Conservation (phyloP, 2,888 invertebrate genomes). For the Lithophane leautieri region DNA sequence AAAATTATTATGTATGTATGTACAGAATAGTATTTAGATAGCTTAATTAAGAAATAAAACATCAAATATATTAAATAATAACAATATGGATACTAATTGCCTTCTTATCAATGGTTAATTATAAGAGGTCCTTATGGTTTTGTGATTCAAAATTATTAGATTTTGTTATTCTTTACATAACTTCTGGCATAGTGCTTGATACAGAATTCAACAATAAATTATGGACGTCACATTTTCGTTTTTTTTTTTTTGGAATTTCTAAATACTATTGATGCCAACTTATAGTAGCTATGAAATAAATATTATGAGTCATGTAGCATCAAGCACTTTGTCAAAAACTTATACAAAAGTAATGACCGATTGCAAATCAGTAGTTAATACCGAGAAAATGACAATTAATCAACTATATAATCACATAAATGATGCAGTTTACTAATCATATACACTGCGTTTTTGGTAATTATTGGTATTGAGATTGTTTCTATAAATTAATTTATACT, state of each 20-base stretch:
- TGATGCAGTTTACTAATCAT: slow-evolving; percentile 87
- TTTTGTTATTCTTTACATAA: slow-evolving; percentile 62
- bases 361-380: slow-evolving; percentile 74
- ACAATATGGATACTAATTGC: slow-evolving; percentile 90
- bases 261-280: slow-evolving; percentile 62
- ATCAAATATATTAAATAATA: slow-evolving; percentile 91
- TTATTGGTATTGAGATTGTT: slow-evolving; percentile 90
- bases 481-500: slow-evolving; percentile 91
- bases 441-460: slow-evolving; percentile 90
- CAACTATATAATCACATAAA: slow-evolving; percentile 87
- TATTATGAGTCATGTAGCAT: slow-evolving; percentile 65
- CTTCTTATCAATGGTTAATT: slow-evolving; percentile 91
- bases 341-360: slow-evolving; percentile 72
- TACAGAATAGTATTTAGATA: slow-evolving; percentile 89
- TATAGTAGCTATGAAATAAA: slow-evolving; percentile 66
- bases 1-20: slow-evolving; percentile 87
- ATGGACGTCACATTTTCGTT: slow-evolving; percentile 68
- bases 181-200: slow-evolving; percentile 78
- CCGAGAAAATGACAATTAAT: slow-evolving; percentile 76
- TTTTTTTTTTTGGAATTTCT: slow-evolving; percentile 45
- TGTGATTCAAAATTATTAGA: slow-evolving; percentile 84
- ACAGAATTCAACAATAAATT: slow-evolving; percentile 65
- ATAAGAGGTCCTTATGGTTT: slow-evolving; percentile 91
- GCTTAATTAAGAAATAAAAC: slow-evolving; percentile 90
- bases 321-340: slow-evolving; percentile 79